Evolutionary conservation across 2,888 invertebrate species (phyloP), one percentile per base, ranked within the genome.

Genomic region (Drosophila neonasuta): DNA sequence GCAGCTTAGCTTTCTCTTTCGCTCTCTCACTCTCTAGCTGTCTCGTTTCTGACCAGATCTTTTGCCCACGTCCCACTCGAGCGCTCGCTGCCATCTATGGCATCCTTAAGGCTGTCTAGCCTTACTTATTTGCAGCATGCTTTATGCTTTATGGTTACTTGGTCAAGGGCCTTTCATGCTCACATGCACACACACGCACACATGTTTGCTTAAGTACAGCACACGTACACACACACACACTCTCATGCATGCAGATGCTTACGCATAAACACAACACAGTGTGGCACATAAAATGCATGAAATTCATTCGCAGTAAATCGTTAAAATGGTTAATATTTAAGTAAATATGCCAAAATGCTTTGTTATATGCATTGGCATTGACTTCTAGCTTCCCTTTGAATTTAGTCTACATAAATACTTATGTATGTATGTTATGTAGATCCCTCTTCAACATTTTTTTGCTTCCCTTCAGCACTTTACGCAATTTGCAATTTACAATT

Each of bases 101-200:
- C 57, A 67, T 68, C 68, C 74, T 70, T 81, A 80, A 75, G 85
- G 74, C 76, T 74, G 81, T 85, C 81, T 82, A 82, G 81, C 81
- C 81, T 82, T 82, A 80, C 80, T 82, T 85, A 82, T 82, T 85
- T 82, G 80, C 80, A 82, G 80, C 80, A 82, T 78, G 85, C 85
- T 82, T 85, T 82, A 82, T 82, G 78, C 83, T 85, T 85, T 87
- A 85, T 81, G 85, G 87, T 87, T 85, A 85, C 85, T 85, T 85
- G 85, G 85, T 85, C 85, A 85, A 85, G 85, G 85, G 87, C 85
- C 80, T 85, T 86, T 80, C 71, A 74, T 74, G 67, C 68, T 66
- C 45, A 77, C 58, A 49, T 24, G 6, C 71, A 77, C 50, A 71
- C 54, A 62, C 61, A 42, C 67, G 57, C 30, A 15, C 34, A 49